phyloP scores from a whole-genome alignment of 2,888 invertebrate genomes.

The Sabellastarte sp. region DNA sequence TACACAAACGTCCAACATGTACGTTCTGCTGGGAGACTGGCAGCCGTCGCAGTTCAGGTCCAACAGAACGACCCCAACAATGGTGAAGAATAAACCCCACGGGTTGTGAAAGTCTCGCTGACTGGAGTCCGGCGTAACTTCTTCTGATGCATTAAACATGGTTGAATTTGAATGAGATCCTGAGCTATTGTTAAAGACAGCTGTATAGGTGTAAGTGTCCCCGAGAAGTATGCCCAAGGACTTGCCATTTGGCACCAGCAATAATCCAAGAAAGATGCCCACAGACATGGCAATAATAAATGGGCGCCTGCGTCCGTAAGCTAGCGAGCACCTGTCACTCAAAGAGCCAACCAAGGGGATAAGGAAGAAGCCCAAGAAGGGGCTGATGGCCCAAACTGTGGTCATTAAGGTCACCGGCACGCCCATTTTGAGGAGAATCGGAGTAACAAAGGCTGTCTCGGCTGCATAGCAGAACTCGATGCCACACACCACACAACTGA shows the following conservation, averaged over 20 bases:
- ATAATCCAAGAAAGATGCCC: slow-evolving; percentile 83
- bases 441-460: slow-evolving; percentile 95
- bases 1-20: slow-evolving; percentile 82
- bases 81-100: slow-evolving; percentile 68
- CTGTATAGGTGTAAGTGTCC: neutral
- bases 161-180: neutral
- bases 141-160: no score
- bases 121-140: neutral
- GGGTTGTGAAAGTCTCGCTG: neutral
- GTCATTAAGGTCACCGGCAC: slow-evolving; percentile 93
- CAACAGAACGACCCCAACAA: slow-evolving; percentile 85
- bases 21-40: slow-evolving; percentile 91
- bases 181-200: neutral
- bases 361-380: slow-evolving; percentile 88
- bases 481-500: slow-evolving; percentile 94
- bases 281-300: slow-evolving; percentile 86
- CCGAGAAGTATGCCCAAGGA: neutral
- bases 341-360: slow-evolving; percentile 89
- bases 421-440: slow-evolving; percentile 85
- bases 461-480: slow-evolving; percentile 97
- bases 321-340: slow-evolving; percentile 82
- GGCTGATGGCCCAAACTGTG: slow-evolving; percentile 91
- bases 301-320: slow-evolving; percentile 82
- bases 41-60: slow-evolving; percentile 97
- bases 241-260: slow-evolving; percentile 90